These are phyloP conservation scores for Crypturellus undulatus DNA, from an alignment of 2,113 vertebrate genomes.

Conservation along the genomic window DNA sequence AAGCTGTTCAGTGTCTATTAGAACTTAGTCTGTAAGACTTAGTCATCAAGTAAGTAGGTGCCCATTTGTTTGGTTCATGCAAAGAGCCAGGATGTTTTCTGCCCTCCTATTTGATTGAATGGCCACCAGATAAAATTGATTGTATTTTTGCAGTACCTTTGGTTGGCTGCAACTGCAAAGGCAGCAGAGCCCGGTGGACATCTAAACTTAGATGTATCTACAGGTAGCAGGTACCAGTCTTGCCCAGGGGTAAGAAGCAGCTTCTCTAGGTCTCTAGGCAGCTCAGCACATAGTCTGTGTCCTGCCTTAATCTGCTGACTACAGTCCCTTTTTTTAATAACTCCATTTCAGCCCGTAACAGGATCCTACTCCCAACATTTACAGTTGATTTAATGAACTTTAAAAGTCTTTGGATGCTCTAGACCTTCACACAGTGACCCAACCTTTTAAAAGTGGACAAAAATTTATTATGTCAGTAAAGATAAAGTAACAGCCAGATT, in stretches of 20 bases:
- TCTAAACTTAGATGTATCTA: neutral
- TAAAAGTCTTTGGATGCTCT: conserved; percentile 12
- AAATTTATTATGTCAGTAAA: conserved; percentile 26
- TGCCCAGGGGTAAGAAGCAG: neutral
- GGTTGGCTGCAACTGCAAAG: neutral
- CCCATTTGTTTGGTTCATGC: neutral
- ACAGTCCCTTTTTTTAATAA: neutral
- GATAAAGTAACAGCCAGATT: conserved; percentile 19
- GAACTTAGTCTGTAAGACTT: neutral
- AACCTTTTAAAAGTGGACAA: conserved; percentile 18
- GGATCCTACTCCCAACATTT: neutral
- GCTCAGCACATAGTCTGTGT: neutral
- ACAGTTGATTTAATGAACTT: conserved; percentile 21
- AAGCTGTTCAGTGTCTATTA: neutral
- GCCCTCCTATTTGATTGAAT: neutral
- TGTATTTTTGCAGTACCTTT: neutral
- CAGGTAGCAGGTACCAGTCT: neutral
- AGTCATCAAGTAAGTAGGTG: neutral
- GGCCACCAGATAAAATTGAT: neutral
- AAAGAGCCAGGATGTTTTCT: neutral
- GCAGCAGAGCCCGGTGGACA: neutral
- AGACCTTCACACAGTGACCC: neutral
- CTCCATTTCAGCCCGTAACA: neutral
- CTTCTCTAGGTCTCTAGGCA: neutral
- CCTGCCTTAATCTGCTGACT: neutral